phyloP scores from a whole-genome alignment of 2,888 invertebrate genomes.

The Melinaea menophilus region DNA sequence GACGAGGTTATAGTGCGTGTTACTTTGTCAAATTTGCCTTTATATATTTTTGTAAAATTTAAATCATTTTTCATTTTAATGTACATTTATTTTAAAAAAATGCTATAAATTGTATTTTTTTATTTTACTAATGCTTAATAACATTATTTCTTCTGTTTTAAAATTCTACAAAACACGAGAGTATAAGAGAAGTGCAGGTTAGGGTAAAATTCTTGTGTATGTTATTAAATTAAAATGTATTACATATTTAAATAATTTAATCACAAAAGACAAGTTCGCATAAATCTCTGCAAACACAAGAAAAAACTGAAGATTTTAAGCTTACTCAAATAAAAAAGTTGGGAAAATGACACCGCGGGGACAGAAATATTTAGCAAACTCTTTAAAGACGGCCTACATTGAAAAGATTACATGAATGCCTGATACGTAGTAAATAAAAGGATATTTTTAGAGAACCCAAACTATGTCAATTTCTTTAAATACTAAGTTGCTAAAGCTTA shows the following conservation, averaged over 20 bases:
- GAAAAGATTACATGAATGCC: conserved; percentile 19
- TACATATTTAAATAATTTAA: not conserved
- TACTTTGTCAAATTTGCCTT: conserved; percentile 63
- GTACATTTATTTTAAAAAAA: not conserved
- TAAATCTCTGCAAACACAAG: conserved; percentile 10
- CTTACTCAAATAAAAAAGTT: conserved; percentile 69
- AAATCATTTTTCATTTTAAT: conserved; percentile 35
- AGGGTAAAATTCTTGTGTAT: too few species aligned
- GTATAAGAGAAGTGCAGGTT: too few species aligned
- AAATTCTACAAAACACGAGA: too few species aligned
- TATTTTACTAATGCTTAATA: too few species aligned
- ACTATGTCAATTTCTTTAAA: not conserved
- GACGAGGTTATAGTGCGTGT: conserved; percentile 69
- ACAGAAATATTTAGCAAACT: conserved; percentile 66
- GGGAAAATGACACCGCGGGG: conserved; percentile 70
- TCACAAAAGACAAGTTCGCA: conserved; percentile 11
- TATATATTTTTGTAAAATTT: conserved; percentile 51
- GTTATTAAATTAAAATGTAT: not conserved
- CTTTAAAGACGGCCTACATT: conserved; percentile 58
- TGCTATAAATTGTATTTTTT: not conserved
- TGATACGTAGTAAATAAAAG: not conserved
- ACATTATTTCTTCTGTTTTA: too few species aligned
- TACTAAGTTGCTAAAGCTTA: not conserved
- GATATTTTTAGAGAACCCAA: not conserved
- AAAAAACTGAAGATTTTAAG: conserved; percentile 53